Conservation (phyloP, 2,113 vertebrate species). For the Lepidothrix coronata region DNA sequence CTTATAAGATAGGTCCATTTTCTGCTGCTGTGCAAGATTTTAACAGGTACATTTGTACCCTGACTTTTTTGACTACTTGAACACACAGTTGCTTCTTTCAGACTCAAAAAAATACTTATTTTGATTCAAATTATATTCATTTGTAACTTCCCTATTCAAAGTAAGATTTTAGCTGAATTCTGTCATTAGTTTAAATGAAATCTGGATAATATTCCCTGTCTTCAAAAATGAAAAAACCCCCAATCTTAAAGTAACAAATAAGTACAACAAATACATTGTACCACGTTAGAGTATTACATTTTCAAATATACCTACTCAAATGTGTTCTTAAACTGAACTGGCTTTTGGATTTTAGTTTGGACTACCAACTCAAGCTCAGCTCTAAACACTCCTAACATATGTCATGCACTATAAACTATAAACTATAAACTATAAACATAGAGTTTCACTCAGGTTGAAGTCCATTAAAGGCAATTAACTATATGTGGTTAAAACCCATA, state of each 20-base stretch:
- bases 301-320: not conserved
- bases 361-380: not conserved
- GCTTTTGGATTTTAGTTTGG: not conserved
- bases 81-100: not conserved
- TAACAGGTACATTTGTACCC: not conserved
- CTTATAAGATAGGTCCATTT: not conserved
- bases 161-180: not conserved
- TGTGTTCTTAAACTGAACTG: not conserved
- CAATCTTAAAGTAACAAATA: not conserved
- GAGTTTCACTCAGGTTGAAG: not conserved
- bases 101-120: not conserved
- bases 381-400: not conserved
- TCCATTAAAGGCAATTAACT: not conserved
- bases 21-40: not conserved
- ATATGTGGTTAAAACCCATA: rapidly evolving
- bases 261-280: not conserved
- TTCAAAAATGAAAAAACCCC: not conserved
- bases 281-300: rapidly evolving
- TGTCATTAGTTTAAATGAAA: not conserved
- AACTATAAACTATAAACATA: not conserved
- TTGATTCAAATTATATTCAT: not conserved
- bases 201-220: not conserved
- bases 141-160: not conserved
- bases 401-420: too few species aligned
- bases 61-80: not conserved